These are phyloP conservation scores for Cyanoramphus novaezelandiae DNA, from an alignment of 2,113 vertebrate species.

Conservation along the genomic window DNA sequence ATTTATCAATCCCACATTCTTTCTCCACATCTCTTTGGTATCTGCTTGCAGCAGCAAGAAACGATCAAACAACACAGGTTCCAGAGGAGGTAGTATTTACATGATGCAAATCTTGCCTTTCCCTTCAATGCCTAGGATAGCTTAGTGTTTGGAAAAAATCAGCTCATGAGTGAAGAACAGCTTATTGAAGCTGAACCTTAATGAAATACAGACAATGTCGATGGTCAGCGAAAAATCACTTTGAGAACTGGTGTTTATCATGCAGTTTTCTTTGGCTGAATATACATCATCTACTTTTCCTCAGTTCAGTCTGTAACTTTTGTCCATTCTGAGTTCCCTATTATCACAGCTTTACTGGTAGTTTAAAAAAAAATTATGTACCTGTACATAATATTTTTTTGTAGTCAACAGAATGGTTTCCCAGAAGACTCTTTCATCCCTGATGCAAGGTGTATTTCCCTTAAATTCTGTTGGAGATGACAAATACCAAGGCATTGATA, in stretches of 20 bases:
- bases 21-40: not conserved
- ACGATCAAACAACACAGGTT: not conserved
- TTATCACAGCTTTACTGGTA: not conserved
- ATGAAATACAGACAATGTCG: not conserved
- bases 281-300: not conserved
- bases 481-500: not conserved
- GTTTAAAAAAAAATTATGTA: not conserved
- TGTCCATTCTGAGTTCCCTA: not conserved
- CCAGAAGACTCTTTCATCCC: not conserved
- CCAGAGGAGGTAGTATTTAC: not conserved
- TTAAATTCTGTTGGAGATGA: not conserved
- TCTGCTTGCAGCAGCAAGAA: not conserved
- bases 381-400: not conserved
- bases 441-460: not conserved
- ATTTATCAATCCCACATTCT: not conserved
- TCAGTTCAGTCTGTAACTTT: not conserved
- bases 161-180: not conserved
- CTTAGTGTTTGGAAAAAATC: not conserved
- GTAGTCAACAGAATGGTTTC: not conserved
- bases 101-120: not conserved
- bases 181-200: not conserved
- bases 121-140: not conserved
- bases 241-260: not conserved
- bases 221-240: not conserved
- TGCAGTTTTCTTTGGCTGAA: not conserved